Evolutionary conservation across 2,888 invertebrate species (phyloP).

Genomic region (Cantharis rufa): DNA sequence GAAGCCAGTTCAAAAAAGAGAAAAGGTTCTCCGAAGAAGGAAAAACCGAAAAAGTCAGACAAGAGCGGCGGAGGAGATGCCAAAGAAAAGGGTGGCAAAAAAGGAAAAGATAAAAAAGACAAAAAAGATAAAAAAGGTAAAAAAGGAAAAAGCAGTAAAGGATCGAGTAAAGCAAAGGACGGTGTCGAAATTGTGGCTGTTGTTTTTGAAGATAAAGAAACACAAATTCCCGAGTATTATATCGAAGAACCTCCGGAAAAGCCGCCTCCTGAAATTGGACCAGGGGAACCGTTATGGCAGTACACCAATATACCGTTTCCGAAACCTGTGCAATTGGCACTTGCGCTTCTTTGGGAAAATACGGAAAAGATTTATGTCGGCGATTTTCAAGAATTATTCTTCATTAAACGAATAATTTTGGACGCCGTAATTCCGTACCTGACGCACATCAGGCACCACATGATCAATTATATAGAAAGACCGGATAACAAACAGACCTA

Average conservation of each 20-base stretch:
- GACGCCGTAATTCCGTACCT: slow-evolving; percentile 63
- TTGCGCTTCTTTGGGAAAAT: slow-evolving; percentile 56
- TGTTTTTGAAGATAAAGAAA: slow-evolving; percentile 44
- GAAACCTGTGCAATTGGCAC: slow-evolving; percentile 39
- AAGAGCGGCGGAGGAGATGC: slow-evolving; percentile 15
- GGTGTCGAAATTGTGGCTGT: slow-evolving; percentile 33
- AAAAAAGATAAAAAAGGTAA: slow-evolving; percentile 16
- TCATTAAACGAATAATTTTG: slow-evolving; percentile 61
- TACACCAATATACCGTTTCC: slow-evolving; percentile 51
- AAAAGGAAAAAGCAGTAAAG: slow-evolving; percentile 3
- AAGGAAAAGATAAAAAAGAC: slow-evolving; percentile 21
- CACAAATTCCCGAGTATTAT: slow-evolving; percentile 46
- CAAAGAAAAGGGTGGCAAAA: slow-evolving; percentile 15
- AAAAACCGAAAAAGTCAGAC: slow-evolving; percentile 18
- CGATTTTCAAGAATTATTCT: slow-evolving; percentile 62
- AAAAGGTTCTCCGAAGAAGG: slow-evolving; percentile 25
- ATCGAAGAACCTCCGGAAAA: slow-evolving; percentile 29
- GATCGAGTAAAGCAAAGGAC: not conserved
- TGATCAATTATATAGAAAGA: slow-evolving; percentile 60
- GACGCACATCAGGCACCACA: slow-evolving; percentile 59
- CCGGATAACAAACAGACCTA: slow-evolving; percentile 64
- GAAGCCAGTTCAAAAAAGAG: slow-evolving; percentile 22
- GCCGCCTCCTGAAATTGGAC: slow-evolving; percentile 33
- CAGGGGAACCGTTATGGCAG: slow-evolving; percentile 50
- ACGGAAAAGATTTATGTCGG: slow-evolving; percentile 55